phyloP scores from a whole-genome alignment of 1,140 invertebrate species.

The Archivesica marissinica region DNA sequence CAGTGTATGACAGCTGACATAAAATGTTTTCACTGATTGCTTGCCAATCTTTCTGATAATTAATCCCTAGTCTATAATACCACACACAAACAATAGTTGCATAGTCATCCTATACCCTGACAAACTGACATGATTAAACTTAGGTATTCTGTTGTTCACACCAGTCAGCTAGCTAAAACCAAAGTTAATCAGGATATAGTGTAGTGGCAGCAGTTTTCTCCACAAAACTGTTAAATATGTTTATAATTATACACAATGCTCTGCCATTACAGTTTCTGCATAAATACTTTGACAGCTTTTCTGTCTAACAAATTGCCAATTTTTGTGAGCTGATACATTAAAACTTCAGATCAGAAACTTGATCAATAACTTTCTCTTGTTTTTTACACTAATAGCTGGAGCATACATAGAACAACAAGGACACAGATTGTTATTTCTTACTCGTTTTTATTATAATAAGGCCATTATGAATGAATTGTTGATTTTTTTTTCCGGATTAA shows the following conservation, averaged over 20 bases:
- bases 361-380: conserved; percentile 1
- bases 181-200: conserved; percentile 18
- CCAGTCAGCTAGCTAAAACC: neutral
- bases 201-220: conserved; percentile 17
- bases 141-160: conserved; percentile 30
- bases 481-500: too few relatives aligned
- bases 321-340: conserved; percentile 32
- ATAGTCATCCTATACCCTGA: too few relatives aligned
- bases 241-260: conserved; percentile 32
- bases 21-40: conserved; percentile 3
- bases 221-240: conserved; percentile 18
- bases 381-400: too few relatives aligned
- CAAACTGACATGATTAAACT: conserved; percentile 3
- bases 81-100: conserved; percentile 18
- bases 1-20: neutral
- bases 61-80: neutral
- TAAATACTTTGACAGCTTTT: conserved; percentile 3
- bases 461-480: too few relatives aligned
- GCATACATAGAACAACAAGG: too few relatives aligned
- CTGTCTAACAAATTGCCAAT: conserved; percentile 13
- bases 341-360: conserved; percentile 6
- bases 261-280: conserved; percentile 15
- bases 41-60: neutral
- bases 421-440: too few relatives aligned
- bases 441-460: too few relatives aligned